phyloP scores from a whole-genome alignment of 2,113 vertebrate species.

The Elaphurus davidianus region DNA sequence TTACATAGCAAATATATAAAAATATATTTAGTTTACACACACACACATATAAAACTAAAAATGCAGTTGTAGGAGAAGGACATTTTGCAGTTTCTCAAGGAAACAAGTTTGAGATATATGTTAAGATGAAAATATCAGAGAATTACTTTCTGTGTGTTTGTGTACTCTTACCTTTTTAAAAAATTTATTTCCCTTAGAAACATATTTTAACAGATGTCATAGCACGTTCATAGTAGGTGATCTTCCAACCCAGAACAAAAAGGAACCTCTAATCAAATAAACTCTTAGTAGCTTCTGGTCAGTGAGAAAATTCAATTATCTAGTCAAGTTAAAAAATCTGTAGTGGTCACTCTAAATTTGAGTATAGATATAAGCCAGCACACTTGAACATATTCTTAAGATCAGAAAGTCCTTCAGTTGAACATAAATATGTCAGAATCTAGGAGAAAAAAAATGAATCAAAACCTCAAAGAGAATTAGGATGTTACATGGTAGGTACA shows the following conservation, averaged over 20 bases:
- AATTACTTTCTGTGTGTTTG: neutral
- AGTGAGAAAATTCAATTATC: constrained; percentile 52
- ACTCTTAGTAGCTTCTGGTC: constrained; percentile 6
- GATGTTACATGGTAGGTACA: neutral
- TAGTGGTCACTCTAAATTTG: neutral
- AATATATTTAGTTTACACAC: neutral
- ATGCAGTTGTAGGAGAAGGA: neutral
- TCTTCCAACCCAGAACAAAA: constrained; percentile 17
- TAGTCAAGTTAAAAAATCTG: constrained; percentile 42
- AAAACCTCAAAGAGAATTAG: neutral
- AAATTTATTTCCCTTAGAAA: neutral
- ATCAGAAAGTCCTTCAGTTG: neutral
- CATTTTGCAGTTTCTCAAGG: neutral
- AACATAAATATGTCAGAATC: neutral
- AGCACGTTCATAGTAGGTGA: neutral
- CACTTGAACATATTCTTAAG: neutral
- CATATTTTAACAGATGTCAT: neutral
- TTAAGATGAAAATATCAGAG: neutral
- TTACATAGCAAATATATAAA: neutral
- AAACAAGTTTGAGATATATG: neutral
- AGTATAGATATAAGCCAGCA: neutral
- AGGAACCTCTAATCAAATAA: constrained; percentile 45
- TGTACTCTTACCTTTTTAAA: neutral
- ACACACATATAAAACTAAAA: neutral
- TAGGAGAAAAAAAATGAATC: neutral